phyloP scores from a whole-genome alignment of 2,113 vertebrate genomes.

The Garra rufa region DNA sequence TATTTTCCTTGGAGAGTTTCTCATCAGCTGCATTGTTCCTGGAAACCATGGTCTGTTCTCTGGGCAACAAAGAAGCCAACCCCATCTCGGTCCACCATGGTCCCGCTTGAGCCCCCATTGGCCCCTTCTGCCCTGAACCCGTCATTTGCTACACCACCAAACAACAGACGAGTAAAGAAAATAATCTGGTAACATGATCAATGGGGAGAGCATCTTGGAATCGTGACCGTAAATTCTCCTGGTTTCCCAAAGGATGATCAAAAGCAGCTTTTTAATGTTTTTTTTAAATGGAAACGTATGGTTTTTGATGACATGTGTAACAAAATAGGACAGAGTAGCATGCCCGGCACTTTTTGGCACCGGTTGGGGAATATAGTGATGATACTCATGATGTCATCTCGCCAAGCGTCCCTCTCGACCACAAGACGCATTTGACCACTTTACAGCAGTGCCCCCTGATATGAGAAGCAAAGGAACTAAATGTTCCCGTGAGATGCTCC shows the following conservation, averaged over 20 bases:
- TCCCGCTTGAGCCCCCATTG: slow-evolving; percentile 38
- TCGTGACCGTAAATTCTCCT: neutral
- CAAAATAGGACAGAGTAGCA: neutral
- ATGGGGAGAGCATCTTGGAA: slow-evolving; percentile 17
- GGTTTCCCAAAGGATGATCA: slow-evolving; percentile 17
- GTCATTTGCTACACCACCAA: slow-evolving; percentile 46
- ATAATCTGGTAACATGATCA: slow-evolving; percentile 19
- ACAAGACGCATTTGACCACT: slow-evolving; percentile 56
- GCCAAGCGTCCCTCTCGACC: slow-evolving; percentile 38
- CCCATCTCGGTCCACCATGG: slow-evolving; percentile 58
- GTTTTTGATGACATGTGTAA: neutral
- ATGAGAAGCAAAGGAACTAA: slow-evolving; percentile 60
- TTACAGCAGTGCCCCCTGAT: slow-evolving; percentile 59
- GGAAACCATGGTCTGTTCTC: slow-evolving; percentile 79
- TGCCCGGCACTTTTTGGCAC: neutral
- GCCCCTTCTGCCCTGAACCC: slow-evolving; percentile 3
- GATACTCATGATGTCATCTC: slow-evolving; percentile 63
- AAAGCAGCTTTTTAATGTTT: neutral
- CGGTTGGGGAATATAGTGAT: neutral
- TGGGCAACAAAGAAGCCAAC: slow-evolving; percentile 72
- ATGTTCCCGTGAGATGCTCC: slow-evolving; percentile 15
- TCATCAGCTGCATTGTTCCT: slow-evolving; percentile 84
- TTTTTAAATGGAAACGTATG: slow-evolving; percentile 15
- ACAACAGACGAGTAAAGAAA: slow-evolving; percentile 38
- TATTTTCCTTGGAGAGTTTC: slow-evolving; percentile 83